Conservation (phyloP, 2,113 vertebrate species). For the Apteryx mantelli region DNA sequence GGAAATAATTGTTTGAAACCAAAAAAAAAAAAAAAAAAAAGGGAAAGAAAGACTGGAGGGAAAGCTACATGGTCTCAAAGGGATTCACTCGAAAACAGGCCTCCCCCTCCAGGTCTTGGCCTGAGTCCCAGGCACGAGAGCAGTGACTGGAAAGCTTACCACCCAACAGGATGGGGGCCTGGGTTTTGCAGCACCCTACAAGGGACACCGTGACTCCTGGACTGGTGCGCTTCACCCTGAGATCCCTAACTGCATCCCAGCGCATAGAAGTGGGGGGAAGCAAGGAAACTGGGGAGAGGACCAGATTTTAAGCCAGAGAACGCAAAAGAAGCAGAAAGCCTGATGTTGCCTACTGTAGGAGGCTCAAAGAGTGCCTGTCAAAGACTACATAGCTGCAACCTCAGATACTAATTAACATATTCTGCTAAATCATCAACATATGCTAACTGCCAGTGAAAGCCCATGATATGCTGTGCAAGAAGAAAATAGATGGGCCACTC, state of each 20-base stretch:
- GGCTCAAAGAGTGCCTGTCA: not conserved
- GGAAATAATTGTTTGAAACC: not conserved
- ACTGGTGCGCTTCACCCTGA: not conserved
- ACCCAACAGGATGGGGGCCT: not conserved
- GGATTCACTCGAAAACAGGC: not conserved
- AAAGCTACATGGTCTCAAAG: not conserved
- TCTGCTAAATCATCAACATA: not conserved
- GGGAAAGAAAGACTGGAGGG: not conserved
- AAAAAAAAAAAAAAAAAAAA: not conserved
- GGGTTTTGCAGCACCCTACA: not conserved
- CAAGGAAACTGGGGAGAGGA: accelerated
- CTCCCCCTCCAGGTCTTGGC: not conserved
- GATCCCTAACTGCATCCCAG: not conserved
- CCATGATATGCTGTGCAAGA: too few species aligned
- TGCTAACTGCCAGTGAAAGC: not conserved
- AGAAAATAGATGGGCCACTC: not conserved
- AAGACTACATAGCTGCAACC: not conserved
- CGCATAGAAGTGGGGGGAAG: accelerated
- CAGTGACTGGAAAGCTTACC: not conserved
- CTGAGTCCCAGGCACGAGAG: not conserved
- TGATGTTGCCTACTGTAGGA: not conserved
- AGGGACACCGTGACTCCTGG: not conserved
- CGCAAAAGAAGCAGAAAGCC: not conserved
- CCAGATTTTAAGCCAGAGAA: not conserved
- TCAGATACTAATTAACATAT: not conserved